These are phyloP conservation scores for Nephrocerus scutellatus DNA, from an alignment of 2,888 invertebrate species.

Conservation along the genomic window DNA sequence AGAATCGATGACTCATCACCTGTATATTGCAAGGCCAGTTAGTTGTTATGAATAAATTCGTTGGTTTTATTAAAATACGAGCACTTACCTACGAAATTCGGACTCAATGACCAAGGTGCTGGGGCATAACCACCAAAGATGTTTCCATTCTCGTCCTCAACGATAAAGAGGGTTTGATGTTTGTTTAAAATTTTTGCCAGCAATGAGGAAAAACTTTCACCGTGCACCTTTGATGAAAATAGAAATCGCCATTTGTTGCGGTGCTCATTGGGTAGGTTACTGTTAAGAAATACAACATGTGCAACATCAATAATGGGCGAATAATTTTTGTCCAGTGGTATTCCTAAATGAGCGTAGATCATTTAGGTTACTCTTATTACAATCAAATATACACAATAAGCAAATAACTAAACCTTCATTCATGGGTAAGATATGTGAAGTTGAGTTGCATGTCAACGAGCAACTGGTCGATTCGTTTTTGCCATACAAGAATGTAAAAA, in stretches of 20 bases:
- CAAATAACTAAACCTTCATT: slow-evolving; percentile 31
- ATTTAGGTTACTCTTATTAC: background rate
- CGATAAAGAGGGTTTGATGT: slow-evolving; percentile 74
- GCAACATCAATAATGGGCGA: slow-evolving; percentile 66
- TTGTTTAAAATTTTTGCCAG: slow-evolving; percentile 66
- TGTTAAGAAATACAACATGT: slow-evolving; percentile 74
- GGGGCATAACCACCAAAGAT: slow-evolving; percentile 89
- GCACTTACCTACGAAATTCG: slow-evolving; percentile 66
- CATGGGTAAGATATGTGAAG: slow-evolving; percentile 33
- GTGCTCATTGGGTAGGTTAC: slow-evolving; percentile 65
- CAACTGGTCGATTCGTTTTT: too few relatives aligned
- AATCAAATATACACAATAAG: slow-evolving; percentile 14
- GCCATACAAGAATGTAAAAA: slow-evolving; percentile 52
- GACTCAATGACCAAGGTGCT: slow-evolving; percentile 65
- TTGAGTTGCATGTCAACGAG: slow-evolving; percentile 14
- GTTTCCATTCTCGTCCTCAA: slow-evolving; percentile 73
- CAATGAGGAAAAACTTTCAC: slow-evolving; percentile 83
- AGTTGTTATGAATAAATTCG: too few relatives aligned
- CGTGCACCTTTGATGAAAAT: slow-evolving; percentile 80
- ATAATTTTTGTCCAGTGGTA: slow-evolving; percentile 68
- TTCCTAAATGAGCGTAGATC: slow-evolving; percentile 44
- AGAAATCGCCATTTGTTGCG: slow-evolving; percentile 79
- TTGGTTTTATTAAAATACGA: background rate
- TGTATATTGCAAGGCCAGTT: too few relatives aligned
- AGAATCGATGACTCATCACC: slow-evolving; percentile 71